Evolutionary conservation across 2,888 invertebrate genomes (phyloP).

Genomic region (Timandra comae): DNA sequence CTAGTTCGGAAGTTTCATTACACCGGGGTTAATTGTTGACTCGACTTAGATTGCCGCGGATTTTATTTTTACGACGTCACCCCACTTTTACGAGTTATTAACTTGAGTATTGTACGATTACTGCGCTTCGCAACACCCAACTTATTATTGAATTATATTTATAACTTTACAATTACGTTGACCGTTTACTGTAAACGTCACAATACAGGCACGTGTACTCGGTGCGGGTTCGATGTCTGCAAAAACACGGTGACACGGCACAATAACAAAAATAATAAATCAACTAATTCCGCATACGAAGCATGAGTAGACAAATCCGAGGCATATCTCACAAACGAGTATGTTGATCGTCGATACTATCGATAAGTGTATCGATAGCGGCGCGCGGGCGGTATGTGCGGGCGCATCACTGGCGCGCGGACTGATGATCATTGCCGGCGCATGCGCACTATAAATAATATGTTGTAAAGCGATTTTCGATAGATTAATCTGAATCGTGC

Average conservation of each 20-base stretch:
- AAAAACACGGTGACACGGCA: background rate
- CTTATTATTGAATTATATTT: slow-evolving; percentile 1
- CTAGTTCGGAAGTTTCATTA: slow-evolving; percentile 71
- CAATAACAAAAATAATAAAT: slow-evolving; percentile 5
- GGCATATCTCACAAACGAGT: slow-evolving; percentile 23
- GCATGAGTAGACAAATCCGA: slow-evolving; percentile 29
- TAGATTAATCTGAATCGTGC: slow-evolving; percentile 78
- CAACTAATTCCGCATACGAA: slow-evolving; percentile 11
- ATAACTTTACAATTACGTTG: background rate
- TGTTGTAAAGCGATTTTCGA: slow-evolving; percentile 78
- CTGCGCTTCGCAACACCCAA: slow-evolving; percentile 17
- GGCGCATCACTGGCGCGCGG: slow-evolving; percentile 65
- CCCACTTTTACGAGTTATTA: slow-evolving; percentile 53
- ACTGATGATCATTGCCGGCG: slow-evolving; percentile 75
- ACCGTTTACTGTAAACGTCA: too few relatives aligned
- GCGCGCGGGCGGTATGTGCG: slow-evolving; percentile 28
- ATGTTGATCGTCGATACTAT: slow-evolving; percentile 23
- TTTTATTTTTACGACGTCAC: slow-evolving; percentile 59
- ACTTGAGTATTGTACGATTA: slow-evolving; percentile 43
- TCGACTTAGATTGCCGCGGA: slow-evolving; percentile 47
- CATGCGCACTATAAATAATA: slow-evolving; percentile 77
- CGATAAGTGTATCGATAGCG: slow-evolving; percentile 16
- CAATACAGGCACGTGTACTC: too few relatives aligned
- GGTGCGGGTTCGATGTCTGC: background rate
- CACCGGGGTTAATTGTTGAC: slow-evolving; percentile 69